Conservation (phyloP, 2,888 invertebrate genomes). For the Coleophora deauratella region DNA sequence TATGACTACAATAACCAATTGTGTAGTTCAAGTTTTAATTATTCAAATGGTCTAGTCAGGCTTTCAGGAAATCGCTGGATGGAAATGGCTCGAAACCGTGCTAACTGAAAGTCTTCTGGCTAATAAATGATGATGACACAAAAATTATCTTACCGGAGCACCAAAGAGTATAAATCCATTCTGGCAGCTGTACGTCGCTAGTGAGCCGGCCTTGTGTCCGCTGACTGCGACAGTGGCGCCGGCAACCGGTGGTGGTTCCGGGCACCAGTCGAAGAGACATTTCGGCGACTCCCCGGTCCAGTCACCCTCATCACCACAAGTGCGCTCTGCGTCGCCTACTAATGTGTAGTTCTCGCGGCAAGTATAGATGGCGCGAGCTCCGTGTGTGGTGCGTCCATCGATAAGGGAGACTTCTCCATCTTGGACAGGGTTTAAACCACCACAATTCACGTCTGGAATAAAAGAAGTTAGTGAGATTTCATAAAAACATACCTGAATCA, state of each 20-base stretch:
- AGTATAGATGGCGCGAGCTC: conserved; percentile 82
- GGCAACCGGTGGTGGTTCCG: conserved; percentile 84
- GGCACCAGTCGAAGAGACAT: conserved; percentile 91
- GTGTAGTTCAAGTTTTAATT: no score
- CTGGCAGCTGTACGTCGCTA: conserved; percentile 86
- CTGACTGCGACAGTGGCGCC: conserved; percentile 82
- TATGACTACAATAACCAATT: no score
- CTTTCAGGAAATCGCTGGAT: no score
- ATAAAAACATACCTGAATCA: neutral
- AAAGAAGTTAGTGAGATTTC: neutral
- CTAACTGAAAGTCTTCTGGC: no score
- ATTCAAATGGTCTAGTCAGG: no score
- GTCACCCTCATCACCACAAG: conserved; percentile 81
- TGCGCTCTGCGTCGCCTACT: conserved; percentile 80
- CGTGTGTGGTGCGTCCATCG: conserved; percentile 84
- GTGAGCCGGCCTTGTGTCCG: conserved; percentile 85
- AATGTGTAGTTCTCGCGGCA: conserved; percentile 91
- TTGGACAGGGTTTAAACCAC: conserved; percentile 77
- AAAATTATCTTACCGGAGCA: conserved; percentile 78
- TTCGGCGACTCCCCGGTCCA: conserved; percentile 88
- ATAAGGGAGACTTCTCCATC: conserved; percentile 81
- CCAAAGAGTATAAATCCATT: conserved; percentile 90
- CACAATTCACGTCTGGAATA: conserved; percentile 89
- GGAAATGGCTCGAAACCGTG: no score
- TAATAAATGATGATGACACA: no score